phyloP scores from a whole-genome alignment of 2,797 vertebrate species.

The Halcyon chelicuti region DNA sequence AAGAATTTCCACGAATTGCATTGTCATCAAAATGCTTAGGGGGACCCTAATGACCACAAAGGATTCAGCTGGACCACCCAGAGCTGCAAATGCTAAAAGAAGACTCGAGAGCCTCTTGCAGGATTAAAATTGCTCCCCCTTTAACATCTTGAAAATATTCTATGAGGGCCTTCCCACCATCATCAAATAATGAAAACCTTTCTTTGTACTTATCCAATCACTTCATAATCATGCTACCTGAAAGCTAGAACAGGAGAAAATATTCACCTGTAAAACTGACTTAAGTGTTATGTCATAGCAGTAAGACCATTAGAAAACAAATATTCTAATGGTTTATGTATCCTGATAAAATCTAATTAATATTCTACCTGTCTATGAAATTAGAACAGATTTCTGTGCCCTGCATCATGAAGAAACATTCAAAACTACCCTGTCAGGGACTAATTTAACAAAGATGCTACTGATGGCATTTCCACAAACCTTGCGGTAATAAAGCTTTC shows the following conservation, averaged over 20 bases:
- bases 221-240: background rate
- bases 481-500: background rate
- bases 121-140: conserved; percentile 54
- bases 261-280: background rate
- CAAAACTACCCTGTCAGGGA: background rate
- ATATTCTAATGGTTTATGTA: background rate
- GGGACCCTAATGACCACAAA: conserved; percentile 24
- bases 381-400: background rate
- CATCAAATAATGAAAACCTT: conserved; percentile 43
- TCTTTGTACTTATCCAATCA: conserved; percentile 2
- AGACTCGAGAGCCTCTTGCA: conserved; percentile 44
- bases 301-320: background rate
- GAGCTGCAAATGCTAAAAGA: conserved; percentile 30
- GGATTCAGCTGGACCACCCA: conserved; percentile 53
- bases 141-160: conserved; percentile 46
- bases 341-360: background rate
- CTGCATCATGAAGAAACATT: background rate
- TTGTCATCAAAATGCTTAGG: conserved; percentile 49
- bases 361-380: background rate
- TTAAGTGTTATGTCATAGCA: background rate
- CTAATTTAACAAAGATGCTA: background rate
- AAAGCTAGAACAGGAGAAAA: conserved; percentile 1
- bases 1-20: conserved; percentile 45
- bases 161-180: background rate
- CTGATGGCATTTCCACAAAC: background rate